These are phyloP conservation scores for Lepidotrigona ventralis DNA, from an alignment of 1,140 invertebrate species.

Conservation along the genomic window DNA sequence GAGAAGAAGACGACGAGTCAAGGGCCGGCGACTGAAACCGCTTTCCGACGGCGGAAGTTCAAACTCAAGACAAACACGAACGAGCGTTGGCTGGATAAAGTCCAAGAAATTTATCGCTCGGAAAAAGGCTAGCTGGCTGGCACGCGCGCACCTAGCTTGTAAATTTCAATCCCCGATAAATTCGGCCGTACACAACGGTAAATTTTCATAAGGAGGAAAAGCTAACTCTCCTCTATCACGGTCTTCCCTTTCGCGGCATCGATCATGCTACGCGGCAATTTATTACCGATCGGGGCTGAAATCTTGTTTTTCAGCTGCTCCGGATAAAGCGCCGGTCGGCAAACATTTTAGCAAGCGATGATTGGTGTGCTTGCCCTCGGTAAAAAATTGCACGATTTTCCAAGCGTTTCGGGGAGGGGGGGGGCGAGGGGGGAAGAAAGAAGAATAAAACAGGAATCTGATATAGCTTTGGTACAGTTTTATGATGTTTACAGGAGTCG, in stretches of 20 bases:
- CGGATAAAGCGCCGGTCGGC: not conserved
- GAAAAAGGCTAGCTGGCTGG: conserved; percentile 52
- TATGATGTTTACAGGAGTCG: not conserved
- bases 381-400: conserved; percentile 3
- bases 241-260: not conserved
- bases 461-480: not conserved
- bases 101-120: conserved; percentile 68
- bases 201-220: conserved; percentile 60
- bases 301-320: conserved; percentile 6
- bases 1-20: not conserved
- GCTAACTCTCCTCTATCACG: not conserved
- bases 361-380: conserved; percentile 5
- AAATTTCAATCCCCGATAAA: conserved; percentile 59
- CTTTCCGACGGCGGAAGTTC: conserved; percentile 9
- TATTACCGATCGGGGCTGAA: conserved; percentile 8
- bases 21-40: not conserved
- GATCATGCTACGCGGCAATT: not conserved
- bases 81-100: conserved; percentile 62
- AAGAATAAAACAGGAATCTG: not conserved
- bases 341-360: conserved; percentile 10
- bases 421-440: too few relatives aligned
- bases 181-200: conserved; percentile 52
- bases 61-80: conserved; percentile 64
- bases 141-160: conserved; percentile 26
- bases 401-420: not conserved